Conservation (phyloP, 2,113 vertebrate species). For the Malaclemys terrapin region DNA sequence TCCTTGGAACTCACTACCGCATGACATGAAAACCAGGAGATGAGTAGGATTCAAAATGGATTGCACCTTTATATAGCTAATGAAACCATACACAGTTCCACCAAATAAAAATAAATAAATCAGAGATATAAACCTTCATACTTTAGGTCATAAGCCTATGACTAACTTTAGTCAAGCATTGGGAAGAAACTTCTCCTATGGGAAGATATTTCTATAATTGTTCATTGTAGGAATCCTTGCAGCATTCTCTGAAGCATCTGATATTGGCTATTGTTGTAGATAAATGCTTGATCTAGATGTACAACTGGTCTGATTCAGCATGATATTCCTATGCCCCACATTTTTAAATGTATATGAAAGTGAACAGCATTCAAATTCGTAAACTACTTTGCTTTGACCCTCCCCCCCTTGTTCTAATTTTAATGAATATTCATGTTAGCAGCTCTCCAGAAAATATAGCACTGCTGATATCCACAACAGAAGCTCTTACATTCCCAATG, state of each 20-base stretch:
- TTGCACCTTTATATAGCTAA: neutral
- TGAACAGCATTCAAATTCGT: neutral
- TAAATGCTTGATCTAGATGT: neutral
- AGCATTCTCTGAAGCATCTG: neutral
- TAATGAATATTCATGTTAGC: neutral
- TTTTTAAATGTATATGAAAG: neutral
- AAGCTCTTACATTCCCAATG: neutral
- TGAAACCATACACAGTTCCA: neutral
- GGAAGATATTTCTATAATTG: neutral
- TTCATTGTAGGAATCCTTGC: neutral
- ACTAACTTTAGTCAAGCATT: neutral
- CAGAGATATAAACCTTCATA: neutral
- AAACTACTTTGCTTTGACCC: neutral
- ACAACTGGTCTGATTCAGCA: neutral
- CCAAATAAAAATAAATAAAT: neutral
- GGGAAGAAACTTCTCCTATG: neutral
- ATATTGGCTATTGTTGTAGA: neutral
- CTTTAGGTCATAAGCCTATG: neutral
- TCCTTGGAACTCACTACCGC: neutral
- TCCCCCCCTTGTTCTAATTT: neutral
- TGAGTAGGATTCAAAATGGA: neutral
- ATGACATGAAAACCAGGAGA: neutral
- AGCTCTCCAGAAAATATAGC: constrained; percentile 7
- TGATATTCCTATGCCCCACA: neutral
- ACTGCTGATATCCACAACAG: neutral